Evolutionary conservation across 2,888 invertebrate species (phyloP).

Genomic region (Tridacna crocea): DNA sequence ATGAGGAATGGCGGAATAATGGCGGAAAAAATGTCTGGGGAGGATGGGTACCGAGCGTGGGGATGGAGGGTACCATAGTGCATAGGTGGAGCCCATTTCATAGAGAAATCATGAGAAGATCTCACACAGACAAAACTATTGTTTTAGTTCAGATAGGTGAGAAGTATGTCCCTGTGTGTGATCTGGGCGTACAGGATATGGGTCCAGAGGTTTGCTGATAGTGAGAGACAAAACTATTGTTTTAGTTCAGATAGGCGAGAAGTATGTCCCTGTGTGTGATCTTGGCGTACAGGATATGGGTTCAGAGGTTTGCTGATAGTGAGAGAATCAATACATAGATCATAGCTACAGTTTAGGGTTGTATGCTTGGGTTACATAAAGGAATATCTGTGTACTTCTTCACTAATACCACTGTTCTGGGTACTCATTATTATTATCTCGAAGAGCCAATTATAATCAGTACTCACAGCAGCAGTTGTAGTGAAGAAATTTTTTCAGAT

Average conservation of each 20-base stretch:
- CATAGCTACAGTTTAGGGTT: too few species aligned
- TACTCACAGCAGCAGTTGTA: too few species aligned
- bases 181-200: slow-evolving; percentile 90
- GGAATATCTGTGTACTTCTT: too few species aligned
- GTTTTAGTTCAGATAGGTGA: slow-evolving; percentile 96
- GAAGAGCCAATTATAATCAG: too few species aligned
- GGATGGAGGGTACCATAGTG: slow-evolving; percentile 96
- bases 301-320: slow-evolving; percentile 33
- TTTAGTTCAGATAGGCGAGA: slow-evolving; percentile 96
- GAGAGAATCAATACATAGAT: neutral
- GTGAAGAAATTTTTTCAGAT: too few species aligned
- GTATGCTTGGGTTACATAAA: too few species aligned
- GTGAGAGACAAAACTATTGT: slow-evolving; percentile 95
- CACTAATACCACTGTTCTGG: too few species aligned
- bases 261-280: slow-evolving; percentile 96
- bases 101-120: slow-evolving; percentile 92
- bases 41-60: slow-evolving; percentile 94
- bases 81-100: slow-evolving; percentile 98
- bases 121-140: slow-evolving; percentile 96
- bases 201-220: slow-evolving; percentile 42
- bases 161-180: slow-evolving; percentile 96
- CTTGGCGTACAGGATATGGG: slow-evolving; percentile 88
- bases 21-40: slow-evolving; percentile 96
- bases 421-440: too few species aligned
- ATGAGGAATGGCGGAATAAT: slow-evolving; percentile 92